phyloP scores from a whole-genome alignment of 2,888 invertebrate species.

The Muschampia plurimacula region DNA sequence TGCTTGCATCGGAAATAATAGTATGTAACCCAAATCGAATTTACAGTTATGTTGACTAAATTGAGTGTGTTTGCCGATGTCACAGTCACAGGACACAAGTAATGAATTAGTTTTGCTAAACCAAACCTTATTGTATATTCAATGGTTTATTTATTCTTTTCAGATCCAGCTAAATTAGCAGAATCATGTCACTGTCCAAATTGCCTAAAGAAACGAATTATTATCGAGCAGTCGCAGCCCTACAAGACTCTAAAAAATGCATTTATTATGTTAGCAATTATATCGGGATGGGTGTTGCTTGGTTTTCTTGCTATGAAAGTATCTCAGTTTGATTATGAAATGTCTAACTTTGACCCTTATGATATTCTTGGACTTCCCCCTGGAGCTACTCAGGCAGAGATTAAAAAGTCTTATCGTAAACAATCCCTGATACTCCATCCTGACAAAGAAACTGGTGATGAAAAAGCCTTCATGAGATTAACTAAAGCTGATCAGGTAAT shows the following conservation, averaged over 20 bases:
- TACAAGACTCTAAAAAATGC: conserved; percentile 94
- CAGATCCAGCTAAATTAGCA: conserved; percentile 91
- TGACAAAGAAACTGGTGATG: conserved; percentile 98
- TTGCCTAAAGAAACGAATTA: conserved; percentile 93
- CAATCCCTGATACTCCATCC: conserved; percentile 98
- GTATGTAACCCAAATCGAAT: conserved; percentile 16
- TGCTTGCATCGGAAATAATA: not conserved
- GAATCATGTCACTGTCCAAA: conserved; percentile 95
- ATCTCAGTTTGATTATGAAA: conserved; percentile 98
- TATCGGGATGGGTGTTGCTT: conserved; percentile 93
- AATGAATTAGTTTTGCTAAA: conserved; percentile 10
- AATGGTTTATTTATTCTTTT: conserved; percentile 46
- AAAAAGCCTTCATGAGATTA: conserved; percentile 98
- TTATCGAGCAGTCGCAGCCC: conserved; percentile 94
- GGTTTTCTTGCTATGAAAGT: conserved; percentile 95
- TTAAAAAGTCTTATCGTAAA: conserved; percentile 98
- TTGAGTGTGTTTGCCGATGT: conserved; percentile 23
- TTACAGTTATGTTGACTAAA: conserved; percentile 41
- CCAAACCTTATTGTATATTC: not conserved
- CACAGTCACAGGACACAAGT: not conserved
- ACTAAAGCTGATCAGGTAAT: conserved; percentile 95
- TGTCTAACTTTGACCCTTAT: conserved; percentile 99
- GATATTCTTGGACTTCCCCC: conserved; percentile 96
- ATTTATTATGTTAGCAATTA: conserved; percentile 91
- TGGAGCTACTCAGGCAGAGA: conserved; percentile 94